A percentile compares a stretch with the other conserved stretches of the same genome.
Evolutionary conservation across 2,113 vertebrate species (phyloP).

Genomic region (Pterocles gutturalis): DNA sequence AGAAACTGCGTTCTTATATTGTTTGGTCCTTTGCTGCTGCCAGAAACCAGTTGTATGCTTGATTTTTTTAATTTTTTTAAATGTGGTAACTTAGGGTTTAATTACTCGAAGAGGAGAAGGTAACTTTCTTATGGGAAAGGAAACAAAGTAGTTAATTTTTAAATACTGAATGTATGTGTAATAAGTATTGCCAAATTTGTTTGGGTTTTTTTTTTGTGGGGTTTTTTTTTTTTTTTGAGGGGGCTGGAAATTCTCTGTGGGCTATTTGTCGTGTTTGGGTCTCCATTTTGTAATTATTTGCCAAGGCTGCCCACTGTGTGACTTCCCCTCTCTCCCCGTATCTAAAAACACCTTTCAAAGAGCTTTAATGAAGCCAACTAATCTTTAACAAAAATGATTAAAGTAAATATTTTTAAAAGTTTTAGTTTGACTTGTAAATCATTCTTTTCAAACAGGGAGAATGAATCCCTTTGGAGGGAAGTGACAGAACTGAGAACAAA

Average conservation of each 20-base stretch:
- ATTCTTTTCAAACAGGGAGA: slow-evolving; percentile 83
- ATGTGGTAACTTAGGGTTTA: not conserved
- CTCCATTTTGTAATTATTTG: not conserved
- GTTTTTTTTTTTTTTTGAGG: not conserved
- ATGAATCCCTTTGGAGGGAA: slow-evolving; percentile 95
- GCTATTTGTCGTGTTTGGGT: not conserved
- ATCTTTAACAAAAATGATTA: not conserved
- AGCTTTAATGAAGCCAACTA: not conserved
- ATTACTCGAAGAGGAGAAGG: not conserved
- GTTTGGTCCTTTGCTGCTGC: not conserved
- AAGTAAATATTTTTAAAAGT: not conserved
- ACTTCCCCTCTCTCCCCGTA: not conserved
- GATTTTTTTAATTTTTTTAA: not conserved
- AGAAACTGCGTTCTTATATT: not conserved
- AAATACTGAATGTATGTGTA: not conserved
- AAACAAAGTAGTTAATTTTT: not conserved
- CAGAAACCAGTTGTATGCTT: not conserved
- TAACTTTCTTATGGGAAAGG: not conserved
- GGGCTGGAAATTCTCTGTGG: not conserved
- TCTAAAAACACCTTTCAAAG: not conserved
- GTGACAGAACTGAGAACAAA: slow-evolving; percentile 93
- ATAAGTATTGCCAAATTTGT: not conserved
- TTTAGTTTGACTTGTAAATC: not conserved
- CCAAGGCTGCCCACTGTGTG: not conserved
- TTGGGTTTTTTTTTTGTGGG: not conserved